phyloP scores from a whole-genome alignment of 2,113 vertebrate species.

The Siniperca chuatsi region DNA sequence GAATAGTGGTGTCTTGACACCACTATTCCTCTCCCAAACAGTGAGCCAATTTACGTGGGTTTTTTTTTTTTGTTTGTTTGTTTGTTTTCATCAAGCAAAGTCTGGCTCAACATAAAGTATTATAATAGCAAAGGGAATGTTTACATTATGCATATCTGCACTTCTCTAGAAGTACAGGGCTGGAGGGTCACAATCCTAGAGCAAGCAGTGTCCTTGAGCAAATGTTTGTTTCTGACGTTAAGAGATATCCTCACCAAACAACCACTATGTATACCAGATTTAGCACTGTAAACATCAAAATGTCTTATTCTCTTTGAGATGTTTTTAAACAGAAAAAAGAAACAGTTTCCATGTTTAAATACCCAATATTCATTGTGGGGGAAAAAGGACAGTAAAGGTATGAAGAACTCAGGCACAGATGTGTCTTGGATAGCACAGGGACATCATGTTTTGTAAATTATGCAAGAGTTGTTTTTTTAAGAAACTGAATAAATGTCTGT shows the following conservation, averaged over 20 bases:
- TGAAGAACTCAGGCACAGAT: slow-evolving; percentile 73
- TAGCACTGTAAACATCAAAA: slow-evolving; percentile 86
- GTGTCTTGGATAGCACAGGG: slow-evolving; percentile 92
- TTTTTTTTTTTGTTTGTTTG: slow-evolving; percentile 27
- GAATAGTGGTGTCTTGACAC: slow-evolving; percentile 79
- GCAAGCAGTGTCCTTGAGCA: slow-evolving; percentile 76
- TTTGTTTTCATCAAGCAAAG: slow-evolving; percentile 79
- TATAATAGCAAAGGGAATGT: slow-evolving; percentile 89
- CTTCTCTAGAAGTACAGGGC: slow-evolving; percentile 87
- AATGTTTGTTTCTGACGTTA: slow-evolving; percentile 85
- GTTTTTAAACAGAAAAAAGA: slow-evolving; percentile 84
- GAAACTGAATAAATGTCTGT: slow-evolving; percentile 78
- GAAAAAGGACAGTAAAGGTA: slow-evolving; percentile 56
- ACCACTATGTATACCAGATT: slow-evolving; percentile 89
- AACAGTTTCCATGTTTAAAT: slow-evolving; percentile 86
- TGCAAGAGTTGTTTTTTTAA: slow-evolving; percentile 82
- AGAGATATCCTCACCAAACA: slow-evolving; percentile 85
- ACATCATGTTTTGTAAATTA: slow-evolving; percentile 98
- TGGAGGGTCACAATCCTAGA: slow-evolving; percentile 69
- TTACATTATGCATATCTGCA: slow-evolving; percentile 97
- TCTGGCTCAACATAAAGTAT: slow-evolving; percentile 87
- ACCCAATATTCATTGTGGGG: slow-evolving; percentile 85
- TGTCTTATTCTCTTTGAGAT: slow-evolving; percentile 88
- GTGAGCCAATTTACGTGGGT: slow-evolving; percentile 73
- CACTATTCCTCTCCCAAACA: slow-evolving; percentile 20